Conservation (phyloP, 2,888 invertebrate species). For the Linyphia triangularis region DNA sequence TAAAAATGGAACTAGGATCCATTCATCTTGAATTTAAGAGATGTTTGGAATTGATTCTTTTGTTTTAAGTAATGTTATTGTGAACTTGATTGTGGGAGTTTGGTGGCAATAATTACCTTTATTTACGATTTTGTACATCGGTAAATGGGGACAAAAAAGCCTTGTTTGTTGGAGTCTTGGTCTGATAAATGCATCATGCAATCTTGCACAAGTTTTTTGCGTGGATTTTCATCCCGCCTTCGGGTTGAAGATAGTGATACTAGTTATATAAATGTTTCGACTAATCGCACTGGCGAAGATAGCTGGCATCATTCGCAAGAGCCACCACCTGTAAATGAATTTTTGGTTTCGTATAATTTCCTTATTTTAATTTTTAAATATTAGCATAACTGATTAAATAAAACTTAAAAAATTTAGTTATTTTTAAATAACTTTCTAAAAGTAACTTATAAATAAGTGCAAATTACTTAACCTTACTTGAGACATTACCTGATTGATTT, state of each 20-base stretch:
- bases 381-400: neutral
- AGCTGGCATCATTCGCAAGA: conserved; percentile 7
- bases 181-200: conserved; percentile 67
- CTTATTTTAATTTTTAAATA: conserved; percentile 21
- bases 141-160: conserved; percentile 67
- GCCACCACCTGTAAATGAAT: conserved; percentile 45
- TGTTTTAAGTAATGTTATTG: neutral
- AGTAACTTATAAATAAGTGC: neutral
- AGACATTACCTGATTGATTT: conserved; percentile 22
- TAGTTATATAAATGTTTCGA: conserved; percentile 39
- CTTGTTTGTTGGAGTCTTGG: conserved; percentile 43
- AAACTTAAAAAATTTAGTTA: neutral
- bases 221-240: conserved; percentile 67
- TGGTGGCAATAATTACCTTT: neutral
- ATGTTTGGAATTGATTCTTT: neutral
- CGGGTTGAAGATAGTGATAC: conserved; percentile 65
- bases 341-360: conserved; percentile 36
- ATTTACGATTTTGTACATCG: neutral
- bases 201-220: conserved; percentile 67
- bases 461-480: conserved; percentile 40
- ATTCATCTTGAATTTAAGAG: neutral
- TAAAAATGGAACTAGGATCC: neutral
- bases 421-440: neutral
- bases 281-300: conserved; percentile 17
- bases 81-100: neutral